These are phyloP conservation scores for Pecten maximus DNA, from an alignment of 2,888 invertebrate genomes.

Conservation along the genomic window DNA sequence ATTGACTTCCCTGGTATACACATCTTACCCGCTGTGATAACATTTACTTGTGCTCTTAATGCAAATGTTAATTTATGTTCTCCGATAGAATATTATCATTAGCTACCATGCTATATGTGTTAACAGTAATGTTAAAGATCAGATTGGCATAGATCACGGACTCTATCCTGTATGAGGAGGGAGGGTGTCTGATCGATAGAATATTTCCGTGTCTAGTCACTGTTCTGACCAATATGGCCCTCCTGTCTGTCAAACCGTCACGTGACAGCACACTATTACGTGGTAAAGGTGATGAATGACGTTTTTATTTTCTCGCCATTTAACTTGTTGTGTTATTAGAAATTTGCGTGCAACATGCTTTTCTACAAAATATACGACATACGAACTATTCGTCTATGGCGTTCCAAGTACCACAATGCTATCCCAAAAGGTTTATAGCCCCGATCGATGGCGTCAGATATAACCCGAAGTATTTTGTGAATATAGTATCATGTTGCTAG, in stretches of 20 bases:
- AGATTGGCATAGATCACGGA: neutral
- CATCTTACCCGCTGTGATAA: neutral
- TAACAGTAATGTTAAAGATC: neutral
- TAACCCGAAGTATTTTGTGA: neutral
- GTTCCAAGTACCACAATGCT: neutral
- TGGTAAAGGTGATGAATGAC: neutral
- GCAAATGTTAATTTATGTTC: neutral
- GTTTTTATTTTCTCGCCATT: slow-evolving; percentile 19
- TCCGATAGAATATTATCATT: neutral
- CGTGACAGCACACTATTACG: neutral
- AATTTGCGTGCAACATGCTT: slow-evolving; percentile 16
- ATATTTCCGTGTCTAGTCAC: neutral
- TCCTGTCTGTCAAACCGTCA: slow-evolving; percentile 19
- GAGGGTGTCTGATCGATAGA: slow-evolving; percentile 25
- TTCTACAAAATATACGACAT: neutral
- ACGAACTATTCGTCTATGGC: neutral
- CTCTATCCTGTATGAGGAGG: neutral
- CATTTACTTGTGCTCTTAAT: neutral
- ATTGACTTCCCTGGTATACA: neutral
- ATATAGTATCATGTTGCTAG: neutral
- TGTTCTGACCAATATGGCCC: slow-evolving; percentile 13
- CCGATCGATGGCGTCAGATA: neutral
- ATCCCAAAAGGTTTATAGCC: neutral
- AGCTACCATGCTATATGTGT: neutral
- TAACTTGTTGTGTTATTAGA: slow-evolving; percentile 30